Evolutionary conservation across 2,888 invertebrate genomes (phyloP).

Genomic region (Peribatodes rhomboidaria): DNA sequence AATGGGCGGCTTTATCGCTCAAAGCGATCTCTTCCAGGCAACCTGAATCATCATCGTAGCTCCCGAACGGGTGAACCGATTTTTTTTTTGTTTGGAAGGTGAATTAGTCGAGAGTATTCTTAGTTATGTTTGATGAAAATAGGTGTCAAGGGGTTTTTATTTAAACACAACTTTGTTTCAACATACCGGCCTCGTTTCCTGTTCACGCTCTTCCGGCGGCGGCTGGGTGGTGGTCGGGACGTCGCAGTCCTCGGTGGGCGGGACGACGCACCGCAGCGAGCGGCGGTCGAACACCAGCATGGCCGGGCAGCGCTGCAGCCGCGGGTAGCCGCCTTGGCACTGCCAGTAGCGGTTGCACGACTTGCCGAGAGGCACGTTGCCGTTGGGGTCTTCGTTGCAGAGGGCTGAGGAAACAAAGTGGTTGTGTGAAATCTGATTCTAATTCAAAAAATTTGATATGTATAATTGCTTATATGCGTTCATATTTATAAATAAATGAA

Average conservation of each 20-base stretch:
- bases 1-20: too few relatives aligned
- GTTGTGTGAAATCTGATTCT: too few relatives aligned
- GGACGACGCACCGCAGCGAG: constrained; percentile 94
- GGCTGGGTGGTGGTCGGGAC: constrained; percentile 92
- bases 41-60: too few relatives aligned
- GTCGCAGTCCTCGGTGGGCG: constrained; percentile 96
- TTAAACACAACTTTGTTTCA: neutral
- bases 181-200: constrained; percentile 70
- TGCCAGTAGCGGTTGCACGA: constrained; percentile 98
- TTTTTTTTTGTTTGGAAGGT: too few relatives aligned
- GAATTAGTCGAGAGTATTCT: too few relatives aligned
- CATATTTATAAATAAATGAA: too few relatives aligned
- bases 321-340: constrained; percentile 97
- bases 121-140: too few relatives aligned
- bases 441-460: constrained; percentile 52
- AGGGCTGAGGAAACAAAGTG: too few relatives aligned
- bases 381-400: constrained; percentile 96
- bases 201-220: constrained; percentile 85
- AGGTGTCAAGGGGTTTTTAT: too few relatives aligned
- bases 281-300: constrained; percentile 95
- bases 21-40: too few relatives aligned
- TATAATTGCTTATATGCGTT: too few relatives aligned
- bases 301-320: constrained; percentile 95
- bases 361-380: constrained; percentile 96
- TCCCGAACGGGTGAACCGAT: too few relatives aligned